Evolutionary conservation across 2,113 vertebrate species (phyloP), one percentile per base, ranked within the genome.

Genomic region (Ammodytes dubius): DNA sequence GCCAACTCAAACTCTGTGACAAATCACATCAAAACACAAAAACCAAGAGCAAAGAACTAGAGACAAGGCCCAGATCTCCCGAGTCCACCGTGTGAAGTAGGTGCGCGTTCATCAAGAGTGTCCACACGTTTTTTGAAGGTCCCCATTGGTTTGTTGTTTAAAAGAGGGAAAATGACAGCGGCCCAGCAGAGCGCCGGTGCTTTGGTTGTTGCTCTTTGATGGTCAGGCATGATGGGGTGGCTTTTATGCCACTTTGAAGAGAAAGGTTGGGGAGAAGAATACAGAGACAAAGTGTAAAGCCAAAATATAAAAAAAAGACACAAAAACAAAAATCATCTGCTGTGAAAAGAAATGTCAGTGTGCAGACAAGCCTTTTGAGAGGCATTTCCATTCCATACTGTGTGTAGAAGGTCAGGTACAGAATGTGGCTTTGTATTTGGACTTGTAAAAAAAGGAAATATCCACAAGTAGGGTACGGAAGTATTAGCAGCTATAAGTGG

Each of bases 241-340:
- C 86, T 92, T 92, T 89, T 73, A 84, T 83, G 56, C 45, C 77
- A 58, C 92, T 92, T 92, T 93, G 91, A 91, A 90, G 90, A 71
- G 76, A 88, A 90, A 90, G 89, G 90, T 91, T 89, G 79, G 40
- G 63, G 58, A 64, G 57, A 63, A 82, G 71, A 81, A 77, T 46
- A 78, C 39, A 74, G 17, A 71, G 65, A 73, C 47, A 76, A 64
- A 69, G 82, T 73, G 74, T 79, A 43, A 40, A 59, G 56, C 27
- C 27, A n/a, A 70, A 76, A 83, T 50, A 74, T 58, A 72, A 37
- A 47, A 79, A 54, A 58, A 11, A 59, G 85, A 67, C n/a, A 63
- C 65, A 70, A 65, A 65, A 6, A 1, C 64, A 66, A 52, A 42
- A 7, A n/a, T 58, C 50, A 68, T 88, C 72, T 80, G 43, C 63